Base-by-base conservation (phyloP, 1,140 invertebrate species). In the Helicoverpa armigera region DNA sequence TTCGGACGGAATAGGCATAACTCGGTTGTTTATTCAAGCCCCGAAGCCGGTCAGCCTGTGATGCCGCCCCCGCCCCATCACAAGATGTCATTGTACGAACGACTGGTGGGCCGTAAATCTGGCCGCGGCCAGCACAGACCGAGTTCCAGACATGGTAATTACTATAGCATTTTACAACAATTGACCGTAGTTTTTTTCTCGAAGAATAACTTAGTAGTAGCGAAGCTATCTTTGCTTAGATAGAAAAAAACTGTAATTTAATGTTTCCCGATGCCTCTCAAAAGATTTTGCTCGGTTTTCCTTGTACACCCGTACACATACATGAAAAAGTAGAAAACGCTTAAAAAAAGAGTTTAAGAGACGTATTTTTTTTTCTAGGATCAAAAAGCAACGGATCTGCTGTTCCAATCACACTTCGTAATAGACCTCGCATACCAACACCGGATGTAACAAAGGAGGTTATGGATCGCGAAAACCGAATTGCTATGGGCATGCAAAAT, bases 371-470 rank as follows among this genome's bases (percentile, higher is more conserved):
- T 54, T 56, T 87, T 91, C 23, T 88, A 96, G 96, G 95, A n/a
- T 95, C 96, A 77, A 97, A 97, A 90, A 92, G 96, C 81, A 97
- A 97, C 89, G 96, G 96, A n/a, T 92, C 95, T 0, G 96, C 96
- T 58, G 95, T 97, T 4, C 96, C 96, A 16, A 95, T 96, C 78
- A 96, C 96, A 13, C 92, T 97, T 74, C 97, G 97, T 87, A 97
- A 97, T 84, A 96, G 98, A 65, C 98, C 98, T 1, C 95, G 98
- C 60, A 98, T 98, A 76, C 98, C 98, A 35, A 98, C 98, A 2
- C 98, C 98, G 0, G 98, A 98, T 89, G 97, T 98, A 1, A 96
- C 97, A 13, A 98, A 97, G 91, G 97, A 98, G 90, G 95, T 97
- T 10, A 93, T 96, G 51, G 97, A 97, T 83, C 95, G 97, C 83